A percentile compares a stretch with the other conserved stretches of the same genome.
Conservation (phyloP, 2,113 vertebrate genomes). For the Etheostoma spectabile region DNA sequence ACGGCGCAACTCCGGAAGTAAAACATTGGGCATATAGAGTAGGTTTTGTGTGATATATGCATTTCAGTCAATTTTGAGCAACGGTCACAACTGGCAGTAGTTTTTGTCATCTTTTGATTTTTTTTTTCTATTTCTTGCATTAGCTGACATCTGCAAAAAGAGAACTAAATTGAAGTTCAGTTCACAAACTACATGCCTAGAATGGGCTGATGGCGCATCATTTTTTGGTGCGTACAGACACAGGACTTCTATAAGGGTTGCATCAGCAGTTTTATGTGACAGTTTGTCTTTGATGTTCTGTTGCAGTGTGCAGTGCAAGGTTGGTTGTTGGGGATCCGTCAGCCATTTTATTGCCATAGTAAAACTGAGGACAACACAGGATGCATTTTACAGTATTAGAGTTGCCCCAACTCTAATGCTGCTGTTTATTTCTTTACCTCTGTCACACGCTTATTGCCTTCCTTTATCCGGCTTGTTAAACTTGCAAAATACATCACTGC, state of each 20-base stretch:
- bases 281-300: conserved; percentile 48
- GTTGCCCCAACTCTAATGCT: background rate
- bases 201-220: background rate
- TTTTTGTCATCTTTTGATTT: background rate
- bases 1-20: too few species aligned
- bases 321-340: conserved; percentile 56
- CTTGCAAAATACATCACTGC: conserved; percentile 5
- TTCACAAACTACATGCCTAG: background rate
- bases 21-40: too few species aligned
- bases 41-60: background rate
- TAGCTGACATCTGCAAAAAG: background rate
- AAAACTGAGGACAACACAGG: conserved; percentile 62
- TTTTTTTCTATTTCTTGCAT: background rate
- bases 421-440: conserved; percentile 9
- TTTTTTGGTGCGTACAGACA: conserved; percentile 13
- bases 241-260: conserved; percentile 3
- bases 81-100: too few species aligned
- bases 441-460: background rate
- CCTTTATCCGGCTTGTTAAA: conserved; percentile 22
- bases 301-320: conserved; percentile 19
- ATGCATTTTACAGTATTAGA: conserved; percentile 55
- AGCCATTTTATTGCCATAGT: conserved; percentile 65
- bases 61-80: background rate
- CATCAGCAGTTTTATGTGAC: conserved; percentile 62
- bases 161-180: background rate